Evolutionary conservation across 2,113 vertebrate species (phyloP).

Genomic region (Emberiza fucata): DNA sequence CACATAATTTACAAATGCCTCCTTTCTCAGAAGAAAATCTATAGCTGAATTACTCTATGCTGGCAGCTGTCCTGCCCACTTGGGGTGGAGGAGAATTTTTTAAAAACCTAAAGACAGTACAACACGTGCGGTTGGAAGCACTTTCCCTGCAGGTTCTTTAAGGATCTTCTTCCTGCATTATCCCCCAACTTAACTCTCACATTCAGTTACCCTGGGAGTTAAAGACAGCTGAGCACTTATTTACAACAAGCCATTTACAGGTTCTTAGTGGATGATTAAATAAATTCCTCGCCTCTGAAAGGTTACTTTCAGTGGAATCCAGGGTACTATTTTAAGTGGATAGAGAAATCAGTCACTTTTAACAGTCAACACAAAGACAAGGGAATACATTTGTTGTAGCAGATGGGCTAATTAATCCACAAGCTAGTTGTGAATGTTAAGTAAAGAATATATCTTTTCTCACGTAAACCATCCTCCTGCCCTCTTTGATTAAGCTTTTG

Average conservation of each 20-base stretch:
- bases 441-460: slow-evolving; percentile 72
- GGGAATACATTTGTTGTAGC: slow-evolving; percentile 72
- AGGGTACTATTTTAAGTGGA: slow-evolving; percentile 54
- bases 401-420: slow-evolving; percentile 89
- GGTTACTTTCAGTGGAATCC: slow-evolving; percentile 61
- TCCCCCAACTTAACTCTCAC: neutral
- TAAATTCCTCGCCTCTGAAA: slow-evolving; percentile 25
- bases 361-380: slow-evolving; percentile 63
- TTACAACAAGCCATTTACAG: slow-evolving; percentile 23
- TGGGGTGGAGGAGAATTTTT: neutral
- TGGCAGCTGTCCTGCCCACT: slow-evolving; percentile 49
- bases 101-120: neutral
- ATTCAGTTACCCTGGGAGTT: neutral
- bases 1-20: slow-evolving; percentile 60
- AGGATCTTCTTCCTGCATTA: neutral
- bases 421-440: slow-evolving; percentile 81
- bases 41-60: slow-evolving; percentile 49
- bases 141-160: neutral
- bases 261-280: slow-evolving; percentile 46
- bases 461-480: slow-evolving; percentile 58
- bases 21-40: slow-evolving; percentile 50
- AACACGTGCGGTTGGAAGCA: neutral
- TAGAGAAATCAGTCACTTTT: slow-evolving; percentile 58
- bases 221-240: neutral
- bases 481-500: slow-evolving; percentile 62